Percentiles rank a stretch among this genome's conserved stretches.
These are phyloP conservation scores for Limnephilus rhombicus DNA, from an alignment of 2,888 invertebrate genomes.

Conservation along the genomic window DNA sequence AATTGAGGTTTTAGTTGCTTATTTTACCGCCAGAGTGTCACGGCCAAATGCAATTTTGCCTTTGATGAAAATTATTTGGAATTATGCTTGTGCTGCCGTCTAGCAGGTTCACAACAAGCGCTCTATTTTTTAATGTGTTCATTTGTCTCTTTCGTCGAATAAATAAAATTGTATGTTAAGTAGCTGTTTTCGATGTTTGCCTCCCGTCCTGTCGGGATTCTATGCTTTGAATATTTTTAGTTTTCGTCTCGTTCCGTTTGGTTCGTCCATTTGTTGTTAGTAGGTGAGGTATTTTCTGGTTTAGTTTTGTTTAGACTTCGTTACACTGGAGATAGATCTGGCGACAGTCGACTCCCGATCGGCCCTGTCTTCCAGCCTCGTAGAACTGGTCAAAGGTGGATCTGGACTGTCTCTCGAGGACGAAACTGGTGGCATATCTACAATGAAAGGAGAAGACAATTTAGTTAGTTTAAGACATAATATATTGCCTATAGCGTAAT, in stretches of 20 bases:
- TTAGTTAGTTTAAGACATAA: not conserved
- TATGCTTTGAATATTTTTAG: not conserved
- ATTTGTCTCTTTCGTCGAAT: not conserved
- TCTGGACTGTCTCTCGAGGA: constrained; percentile 86
- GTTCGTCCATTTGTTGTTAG: not conserved
- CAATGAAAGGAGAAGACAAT: constrained; percentile 60
- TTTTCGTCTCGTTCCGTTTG: constrained; percentile 14
- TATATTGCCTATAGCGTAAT: not conserved
- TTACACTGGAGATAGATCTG: constrained; percentile 92
- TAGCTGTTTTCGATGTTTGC: not conserved
- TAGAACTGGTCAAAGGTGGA: constrained; percentile 88
- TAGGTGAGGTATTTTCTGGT: constrained; percentile 49
- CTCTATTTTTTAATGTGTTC: not conserved
- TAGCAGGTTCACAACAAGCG: not conserved
- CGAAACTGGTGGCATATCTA: constrained; percentile 92
- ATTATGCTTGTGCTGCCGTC: not conserved
- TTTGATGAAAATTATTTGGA: not conserved
- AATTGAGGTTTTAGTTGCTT: not conserved
- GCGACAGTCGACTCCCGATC: constrained; percentile 91
- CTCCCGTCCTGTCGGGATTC: not conserved
- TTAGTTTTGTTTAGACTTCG: constrained; percentile 82
- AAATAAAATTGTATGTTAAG: not conserved
- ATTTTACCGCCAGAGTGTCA: not conserved
- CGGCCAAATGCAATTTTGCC: not conserved
- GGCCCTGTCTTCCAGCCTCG: constrained; percentile 91